phyloP scores from a whole-genome alignment of 2,888 invertebrate genomes.

The Microdon myrmicae region DNA sequence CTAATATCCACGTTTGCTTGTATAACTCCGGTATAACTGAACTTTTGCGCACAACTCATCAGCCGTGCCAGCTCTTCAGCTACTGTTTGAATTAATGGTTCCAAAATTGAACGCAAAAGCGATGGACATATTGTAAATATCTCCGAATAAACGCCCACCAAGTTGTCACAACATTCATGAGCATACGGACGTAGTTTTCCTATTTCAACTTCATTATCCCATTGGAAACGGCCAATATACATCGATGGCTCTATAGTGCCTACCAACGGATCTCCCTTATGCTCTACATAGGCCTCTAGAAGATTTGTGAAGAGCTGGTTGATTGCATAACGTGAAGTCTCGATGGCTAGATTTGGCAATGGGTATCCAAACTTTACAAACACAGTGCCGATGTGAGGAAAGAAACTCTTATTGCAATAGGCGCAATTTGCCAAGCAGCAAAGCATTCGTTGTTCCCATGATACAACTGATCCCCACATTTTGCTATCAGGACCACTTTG shows the following conservation, averaged over 20 bases:
- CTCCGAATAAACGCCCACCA: slow-evolving; percentile 70
- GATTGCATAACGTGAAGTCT: slow-evolving; percentile 74
- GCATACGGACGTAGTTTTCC: slow-evolving; percentile 87
- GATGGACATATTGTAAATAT: slow-evolving; percentile 76
- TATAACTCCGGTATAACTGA: slow-evolving; percentile 76
- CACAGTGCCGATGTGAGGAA: slow-evolving; percentile 76
- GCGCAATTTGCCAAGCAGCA: slow-evolving; percentile 90
- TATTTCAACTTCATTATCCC: slow-evolving; percentile 81
- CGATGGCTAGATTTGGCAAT: slow-evolving; percentile 76
- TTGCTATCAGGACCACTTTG: slow-evolving; percentile 57
- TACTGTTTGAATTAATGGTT: slow-evolving; percentile 88
- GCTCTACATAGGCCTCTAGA: slow-evolving; percentile 85
- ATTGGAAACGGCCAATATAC: slow-evolving; percentile 90
- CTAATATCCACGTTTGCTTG: slow-evolving; percentile 84
- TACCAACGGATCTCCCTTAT: slow-evolving; percentile 92
- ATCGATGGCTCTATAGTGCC: slow-evolving; percentile 97
- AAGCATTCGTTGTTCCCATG: slow-evolving; percentile 84
- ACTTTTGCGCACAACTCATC: slow-evolving; percentile 80
- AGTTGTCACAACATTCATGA: slow-evolving; percentile 86
- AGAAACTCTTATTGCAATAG: slow-evolving; percentile 79
- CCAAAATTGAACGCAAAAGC: slow-evolving; percentile 77
- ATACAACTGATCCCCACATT: slow-evolving; percentile 63
- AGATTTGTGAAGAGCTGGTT: slow-evolving; percentile 68
- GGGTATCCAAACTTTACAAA: slow-evolving; percentile 77
- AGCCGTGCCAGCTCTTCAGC: slow-evolving; percentile 91